Conservation (phyloP, 2,797 vertebrate genomes). For the Phalloptychus januarius region DNA sequence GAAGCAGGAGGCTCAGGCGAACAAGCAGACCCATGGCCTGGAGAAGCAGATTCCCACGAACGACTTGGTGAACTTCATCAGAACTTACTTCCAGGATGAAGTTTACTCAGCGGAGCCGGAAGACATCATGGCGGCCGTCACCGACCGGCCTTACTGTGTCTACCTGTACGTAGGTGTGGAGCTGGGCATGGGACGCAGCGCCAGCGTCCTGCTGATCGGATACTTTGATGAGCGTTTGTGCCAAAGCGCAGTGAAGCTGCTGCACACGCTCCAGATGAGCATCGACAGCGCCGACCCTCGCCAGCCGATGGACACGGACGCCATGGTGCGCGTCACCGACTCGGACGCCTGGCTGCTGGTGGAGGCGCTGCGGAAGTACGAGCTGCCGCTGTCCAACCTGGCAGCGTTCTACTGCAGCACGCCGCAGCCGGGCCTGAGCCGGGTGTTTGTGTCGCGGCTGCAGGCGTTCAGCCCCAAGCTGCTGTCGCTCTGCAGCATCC, state of each 20-base stretch:
- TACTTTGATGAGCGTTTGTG: conserved; percentile 62
- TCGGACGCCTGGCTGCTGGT: conserved; percentile 39
- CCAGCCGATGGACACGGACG: accelerated
- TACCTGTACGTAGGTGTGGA: conserved; percentile 70
- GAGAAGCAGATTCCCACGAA: not conserved
- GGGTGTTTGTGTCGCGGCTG: conserved; percentile 42
- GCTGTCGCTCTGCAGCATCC: conserved; percentile 68
- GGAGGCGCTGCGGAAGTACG: conserved; percentile 37
- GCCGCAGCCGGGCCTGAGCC: conserved; percentile 21
- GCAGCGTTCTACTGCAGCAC: conserved; percentile 67
- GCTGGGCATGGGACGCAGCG: conserved; percentile 37
- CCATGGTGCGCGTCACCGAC: accelerated
- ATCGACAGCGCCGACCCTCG: not conserved
- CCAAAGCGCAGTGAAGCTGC: conserved; percentile 46
- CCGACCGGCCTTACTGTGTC: conserved; percentile 68
- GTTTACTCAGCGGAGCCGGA: not conserved
- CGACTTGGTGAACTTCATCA: conserved; percentile 26
- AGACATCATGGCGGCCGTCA: conserved; percentile 52
- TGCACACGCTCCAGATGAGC: conserved; percentile 59
- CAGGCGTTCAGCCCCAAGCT: conserved; percentile 43
- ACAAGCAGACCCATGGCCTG: not conserved
- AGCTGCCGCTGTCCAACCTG: conserved; percentile 63
- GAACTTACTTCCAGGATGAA: not conserved
- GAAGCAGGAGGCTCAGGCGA: not conserved
- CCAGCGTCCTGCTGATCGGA: conserved; percentile 67